Evolutionary conservation across 2,888 invertebrate genomes (phyloP).

Genomic region (Nephrotoma guestfalica): DNA sequence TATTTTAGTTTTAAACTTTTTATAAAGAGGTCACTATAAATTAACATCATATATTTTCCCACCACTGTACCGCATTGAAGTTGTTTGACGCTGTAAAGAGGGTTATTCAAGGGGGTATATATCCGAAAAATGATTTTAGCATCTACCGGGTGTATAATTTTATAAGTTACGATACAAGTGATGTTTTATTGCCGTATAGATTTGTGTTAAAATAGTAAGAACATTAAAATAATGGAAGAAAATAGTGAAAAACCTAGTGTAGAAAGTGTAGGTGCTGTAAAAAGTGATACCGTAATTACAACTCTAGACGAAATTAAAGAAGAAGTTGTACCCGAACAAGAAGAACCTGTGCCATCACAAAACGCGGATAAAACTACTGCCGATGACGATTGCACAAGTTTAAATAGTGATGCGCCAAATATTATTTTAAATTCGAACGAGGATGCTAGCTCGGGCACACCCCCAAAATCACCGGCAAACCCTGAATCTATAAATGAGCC

Average conservation of each 20-base stretch:
- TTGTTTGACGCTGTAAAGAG: neutral
- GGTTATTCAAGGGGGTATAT: neutral
- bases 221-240: neutral
- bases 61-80: neutral
- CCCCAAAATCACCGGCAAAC: neutral
- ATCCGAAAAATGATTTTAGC: neutral
- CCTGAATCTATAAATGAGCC: neutral
- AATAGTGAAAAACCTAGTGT: neutral
- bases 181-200: neutral
- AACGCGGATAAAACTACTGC: neutral
- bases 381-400: neutral
- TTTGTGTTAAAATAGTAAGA: neutral
- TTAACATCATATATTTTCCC: neutral
- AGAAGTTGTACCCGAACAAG: neutral
- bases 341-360: neutral
- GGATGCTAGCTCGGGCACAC: conserved; percentile 1
- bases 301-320: conserved; percentile 4
- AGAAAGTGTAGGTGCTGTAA: neutral
- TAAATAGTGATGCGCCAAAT: neutral
- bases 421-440: neutral
- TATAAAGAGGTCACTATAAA: neutral
- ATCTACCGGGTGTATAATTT: neutral
- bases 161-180: neutral
- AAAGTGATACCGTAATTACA: neutral
- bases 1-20: neutral